These are phyloP conservation scores for Gobionotothen gibberifrons DNA, from an alignment of 2,797 vertebrate genomes.

Conservation along the genomic window DNA sequence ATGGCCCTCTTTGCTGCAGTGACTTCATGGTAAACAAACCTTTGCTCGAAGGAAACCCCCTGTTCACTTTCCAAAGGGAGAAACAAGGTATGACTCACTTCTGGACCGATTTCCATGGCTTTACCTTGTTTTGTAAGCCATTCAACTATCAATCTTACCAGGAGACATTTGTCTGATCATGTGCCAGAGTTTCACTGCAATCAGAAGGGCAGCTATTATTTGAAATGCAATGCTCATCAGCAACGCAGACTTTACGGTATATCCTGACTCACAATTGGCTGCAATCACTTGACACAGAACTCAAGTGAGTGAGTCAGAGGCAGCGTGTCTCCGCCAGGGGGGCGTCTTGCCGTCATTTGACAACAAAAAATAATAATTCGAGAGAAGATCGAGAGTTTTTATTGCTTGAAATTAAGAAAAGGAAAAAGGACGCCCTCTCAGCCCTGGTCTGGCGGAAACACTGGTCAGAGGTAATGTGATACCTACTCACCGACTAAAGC, in stretches of 20 bases:
- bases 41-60: slow-evolving; percentile 65
- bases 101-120: slow-evolving; percentile 33
- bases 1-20: slow-evolving; percentile 66
- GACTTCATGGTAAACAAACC: slow-evolving; percentile 78
- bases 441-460: too few relatives aligned
- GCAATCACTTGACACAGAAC: slow-evolving; percentile 45
- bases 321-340: too few relatives aligned
- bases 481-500: slow-evolving; percentile 46
- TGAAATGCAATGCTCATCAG: slow-evolving; percentile 53
- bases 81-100: slow-evolving; percentile 57
- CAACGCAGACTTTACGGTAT: slow-evolving; percentile 22
- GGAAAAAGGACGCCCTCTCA: too few relatives aligned
- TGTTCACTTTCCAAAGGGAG: slow-evolving; percentile 53
- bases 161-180: slow-evolving; percentile 59
- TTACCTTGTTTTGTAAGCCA: slow-evolving; percentile 67
- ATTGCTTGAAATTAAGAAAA: too few relatives aligned
- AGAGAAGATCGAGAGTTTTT: too few relatives aligned
- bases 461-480: slow-evolving; percentile 61
- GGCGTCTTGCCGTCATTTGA: too few relatives aligned
- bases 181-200: slow-evolving; percentile 65
- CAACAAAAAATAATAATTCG: too few relatives aligned
- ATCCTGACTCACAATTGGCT: slow-evolving; percentile 62
- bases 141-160: slow-evolving; percentile 61
- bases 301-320: slow-evolving; percentile 49
- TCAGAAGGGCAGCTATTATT: slow-evolving; percentile 60